Evolutionary conservation across 2,113 vertebrate genomes (phyloP), one percentile per base, ranked within the genome.

Genomic region (Peromyscus californicus): DNA sequence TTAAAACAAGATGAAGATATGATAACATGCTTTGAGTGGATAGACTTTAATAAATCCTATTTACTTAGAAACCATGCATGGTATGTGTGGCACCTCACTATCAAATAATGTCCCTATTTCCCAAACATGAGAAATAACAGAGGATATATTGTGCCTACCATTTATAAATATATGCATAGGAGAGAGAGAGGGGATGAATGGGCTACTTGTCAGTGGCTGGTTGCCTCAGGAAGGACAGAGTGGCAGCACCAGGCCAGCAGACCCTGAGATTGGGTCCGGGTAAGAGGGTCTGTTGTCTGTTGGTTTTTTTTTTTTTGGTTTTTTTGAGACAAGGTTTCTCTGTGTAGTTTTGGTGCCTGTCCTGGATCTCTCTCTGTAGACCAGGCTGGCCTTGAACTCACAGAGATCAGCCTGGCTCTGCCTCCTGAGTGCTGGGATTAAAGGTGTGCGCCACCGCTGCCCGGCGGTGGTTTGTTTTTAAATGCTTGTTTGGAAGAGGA

Each of bases 111-210:
- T 89, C 87, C 72, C 89, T 74, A 15, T 96, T 97, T 96, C 90
- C 72, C 72, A 93, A 48, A 29, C n/a, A 15, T 85, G 65, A 83
- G 67, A 59, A 89, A 72, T 95, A 83, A 97, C 95, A 97, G 95
- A 96, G 79, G 89, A 21, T 94, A 90, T 95, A 96, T 94, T 98
- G 96, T 97, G 86, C 51, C 93, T 91, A 33, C 78, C 36, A 54
- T 97, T 96, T 98, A 96, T 94, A 97, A 96, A 97, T 79, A 91
- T 94, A 96, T 97, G 91, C 90, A 36, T 48, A 96, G 94, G 84
- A 54, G 78, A 92, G 72, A 92, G 48, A 21, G 72, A 86, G 88
- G 39, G 57, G 57, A 78, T 98, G 97, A 97, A 97, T 93, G 89
- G 74, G 45, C 21, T 92, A 0, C 95, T 97, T 97, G 94, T 97